These are phyloP conservation scores for Sitophilus oryzae DNA, from an alignment of 1,140 invertebrate species.

Conservation along the genomic window DNA sequence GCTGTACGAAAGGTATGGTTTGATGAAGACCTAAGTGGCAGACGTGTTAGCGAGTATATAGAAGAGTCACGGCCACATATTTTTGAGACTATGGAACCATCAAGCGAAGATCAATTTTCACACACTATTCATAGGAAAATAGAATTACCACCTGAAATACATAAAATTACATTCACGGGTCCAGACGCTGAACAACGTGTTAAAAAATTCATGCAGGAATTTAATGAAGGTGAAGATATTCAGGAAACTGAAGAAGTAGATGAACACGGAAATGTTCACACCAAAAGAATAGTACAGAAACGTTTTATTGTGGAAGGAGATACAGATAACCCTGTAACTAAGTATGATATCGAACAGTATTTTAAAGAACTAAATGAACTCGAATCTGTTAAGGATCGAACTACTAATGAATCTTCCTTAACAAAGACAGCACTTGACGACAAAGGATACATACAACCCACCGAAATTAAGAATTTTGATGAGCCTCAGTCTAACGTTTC, in stretches of 20 bases:
- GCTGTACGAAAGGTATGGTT: slow-evolving; percentile 44
- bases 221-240: slow-evolving; percentile 49
- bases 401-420: slow-evolving; percentile 11
- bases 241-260: slow-evolving; percentile 48
- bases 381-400: slow-evolving; percentile 21
- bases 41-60: slow-evolving; percentile 33
- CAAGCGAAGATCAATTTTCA: slow-evolving; percentile 41
- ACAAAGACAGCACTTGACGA: slow-evolving; percentile 17
- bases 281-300: slow-evolving; percentile 48
- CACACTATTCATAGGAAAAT: slow-evolving; percentile 47
- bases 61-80: slow-evolving; percentile 45
- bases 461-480: slow-evolving; percentile 22
- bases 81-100: slow-evolving; percentile 47
- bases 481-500: slow-evolving; percentile 13
- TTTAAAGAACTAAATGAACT: slow-evolving; percentile 25
- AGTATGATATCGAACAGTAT: slow-evolving; percentile 26
- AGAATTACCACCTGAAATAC: slow-evolving; percentile 49
- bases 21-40: slow-evolving; percentile 35
- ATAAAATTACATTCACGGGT: slow-evolving; percentile 52
- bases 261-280: slow-evolving; percentile 49
- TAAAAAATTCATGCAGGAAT: slow-evolving; percentile 48
- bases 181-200: slow-evolving; percentile 48
- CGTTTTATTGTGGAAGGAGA: slow-evolving; percentile 44
- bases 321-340: slow-evolving; percentile 16
- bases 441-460: slow-evolving; percentile 11